Conservation (phyloP, 2,113 vertebrate genomes). For the Pachypanchax playfairii region DNA sequence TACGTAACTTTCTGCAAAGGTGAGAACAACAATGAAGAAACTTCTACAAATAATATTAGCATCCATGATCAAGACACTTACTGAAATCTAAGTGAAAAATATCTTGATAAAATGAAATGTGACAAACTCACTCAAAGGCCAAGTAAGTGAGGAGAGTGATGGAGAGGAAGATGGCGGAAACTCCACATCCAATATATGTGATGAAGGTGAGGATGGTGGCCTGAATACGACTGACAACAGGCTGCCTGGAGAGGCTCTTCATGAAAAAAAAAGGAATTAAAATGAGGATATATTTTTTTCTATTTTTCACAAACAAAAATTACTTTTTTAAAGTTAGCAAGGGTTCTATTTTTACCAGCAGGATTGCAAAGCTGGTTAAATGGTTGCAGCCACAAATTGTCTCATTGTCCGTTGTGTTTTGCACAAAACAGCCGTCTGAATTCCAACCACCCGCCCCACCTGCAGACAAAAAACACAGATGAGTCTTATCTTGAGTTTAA, state of each 20-base stretch:
- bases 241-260: conserved; percentile 83
- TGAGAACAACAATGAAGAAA: conserved; percentile 12
- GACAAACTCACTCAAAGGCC: conserved; percentile 88
- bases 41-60: too few relatives aligned
- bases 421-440: conserved; percentile 82
- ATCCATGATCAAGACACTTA: too few relatives aligned
- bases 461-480: conserved; percentile 50
- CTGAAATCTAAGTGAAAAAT: background rate
- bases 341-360: conserved; percentile 81
- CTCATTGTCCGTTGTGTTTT: conserved; percentile 79
- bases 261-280: conserved; percentile 8
- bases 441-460: conserved; percentile 89
- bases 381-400: conserved; percentile 91
- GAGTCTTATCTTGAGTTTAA: background rate
- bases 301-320: too few relatives aligned
- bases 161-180: conserved; percentile 94
- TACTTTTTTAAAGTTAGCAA: too few relatives aligned
- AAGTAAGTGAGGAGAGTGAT: conserved; percentile 94
- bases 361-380: conserved; percentile 92
- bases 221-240: conserved; percentile 67
- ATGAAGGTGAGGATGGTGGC: conserved; percentile 89
- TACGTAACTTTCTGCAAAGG: conserved; percentile 87
- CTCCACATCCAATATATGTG: conserved; percentile 93
- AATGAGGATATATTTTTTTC: too few relatives aligned
- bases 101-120: background rate